Evolutionary conservation across 2,888 invertebrate species (phyloP), one percentile per base, ranked within the genome.

Genomic region (Emesis furor): DNA sequence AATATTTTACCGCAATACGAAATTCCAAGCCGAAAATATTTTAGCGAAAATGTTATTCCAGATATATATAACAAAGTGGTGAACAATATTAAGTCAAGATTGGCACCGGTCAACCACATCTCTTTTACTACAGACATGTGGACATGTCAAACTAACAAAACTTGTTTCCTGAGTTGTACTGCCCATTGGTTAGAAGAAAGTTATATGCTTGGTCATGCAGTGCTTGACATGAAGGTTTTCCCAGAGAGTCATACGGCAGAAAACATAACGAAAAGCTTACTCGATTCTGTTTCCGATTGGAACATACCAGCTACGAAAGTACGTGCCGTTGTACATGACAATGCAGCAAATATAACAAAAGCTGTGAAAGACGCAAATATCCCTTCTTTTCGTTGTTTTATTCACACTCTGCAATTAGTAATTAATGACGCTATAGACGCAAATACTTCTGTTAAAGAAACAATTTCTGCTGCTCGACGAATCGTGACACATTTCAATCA

Each of bases 401-500:
- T 55, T n/a, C 55, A 55, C n/a, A 55, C 55, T 14, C 55, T 55
- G 4, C 14, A 55, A n/a, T n/a, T 55, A n/a, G 55, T 55, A 4
- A 55, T 55, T 6, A 55, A 14, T 55, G n/a, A 55, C 7, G 14
- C 55, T n/a, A n/a, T 55, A 14, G 6, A 55, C 4, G 17, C 17
- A 0, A n/a, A 17, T n/a, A 1, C 55, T 55, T 17, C 55, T 5
- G 6, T 55, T 2, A 17, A 7, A 8, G 55, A 3, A 17, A 55
- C 17, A 7, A 5, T 55, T 55, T 7, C n/a, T 17, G 5, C 17
- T 17, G 55, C 55, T 17, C 55, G 55, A 17, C n/a, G 55, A 3
- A 55, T 55, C 6, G 55, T 55, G 55, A 55, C 55, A 17, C 55
- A 55, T 55, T 55, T 55, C 6, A 55, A 55, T 55, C 55, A n/a